phyloP scores from a whole-genome alignment of 2,797 vertebrate genomes.

The Pseudochirops cupreus region DNA sequence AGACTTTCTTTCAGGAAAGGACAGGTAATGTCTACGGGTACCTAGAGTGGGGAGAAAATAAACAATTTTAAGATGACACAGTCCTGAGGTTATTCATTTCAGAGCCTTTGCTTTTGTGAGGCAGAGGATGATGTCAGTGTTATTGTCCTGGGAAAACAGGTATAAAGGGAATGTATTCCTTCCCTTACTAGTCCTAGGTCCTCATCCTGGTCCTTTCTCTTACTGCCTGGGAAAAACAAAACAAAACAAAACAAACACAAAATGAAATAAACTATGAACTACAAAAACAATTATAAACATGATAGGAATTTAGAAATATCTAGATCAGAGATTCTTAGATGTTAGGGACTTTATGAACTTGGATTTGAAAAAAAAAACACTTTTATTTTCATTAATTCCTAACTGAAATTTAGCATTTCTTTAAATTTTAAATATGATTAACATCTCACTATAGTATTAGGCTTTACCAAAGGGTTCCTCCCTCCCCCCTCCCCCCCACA shows the following conservation, averaged over 20 bases:
- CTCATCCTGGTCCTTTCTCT: background rate
- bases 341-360: background rate
- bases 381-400: background rate
- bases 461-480: background rate
- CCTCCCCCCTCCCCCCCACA: too few species aligned
- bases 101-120: constrained; percentile 12
- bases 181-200: background rate
- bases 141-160: background rate
- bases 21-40: background rate
- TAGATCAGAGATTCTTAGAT: background rate
- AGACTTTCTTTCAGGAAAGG: background rate
- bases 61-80: background rate
- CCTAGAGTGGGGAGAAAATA: background rate
- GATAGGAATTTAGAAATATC: background rate
- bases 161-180: background rate
- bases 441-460: background rate
- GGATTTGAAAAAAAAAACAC: background rate
- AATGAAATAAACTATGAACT: background rate
- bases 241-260: background rate
- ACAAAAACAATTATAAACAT: background rate
- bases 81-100: background rate
- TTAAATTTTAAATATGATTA: background rate
- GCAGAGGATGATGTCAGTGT: background rate
- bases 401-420: background rate
- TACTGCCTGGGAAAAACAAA: background rate